Percentiles rank a stretch among this genome's conserved stretches.
Evolutionary conservation across 2,113 vertebrate genomes (phyloP).

Genomic region (Phyllostomus discolor): DNA sequence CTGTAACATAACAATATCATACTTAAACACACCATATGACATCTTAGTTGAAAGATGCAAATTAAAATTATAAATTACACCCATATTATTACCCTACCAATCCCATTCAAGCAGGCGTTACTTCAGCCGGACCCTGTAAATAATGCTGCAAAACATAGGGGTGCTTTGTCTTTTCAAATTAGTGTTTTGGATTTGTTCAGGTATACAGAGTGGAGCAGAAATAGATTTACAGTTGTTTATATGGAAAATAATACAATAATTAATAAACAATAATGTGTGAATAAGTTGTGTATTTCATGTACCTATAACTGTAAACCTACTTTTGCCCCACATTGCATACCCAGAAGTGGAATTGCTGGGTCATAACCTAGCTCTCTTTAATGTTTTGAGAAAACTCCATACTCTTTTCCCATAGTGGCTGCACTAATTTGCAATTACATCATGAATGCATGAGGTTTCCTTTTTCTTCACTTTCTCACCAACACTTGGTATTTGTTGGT

Average conservation of each 20-base stretch:
- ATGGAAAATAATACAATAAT: not conserved
- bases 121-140: not conserved
- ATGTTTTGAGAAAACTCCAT: not conserved
- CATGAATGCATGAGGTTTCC: not conserved
- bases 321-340: not conserved
- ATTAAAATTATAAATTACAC: too few species aligned
- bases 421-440: not conserved
- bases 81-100: too few species aligned
- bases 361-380: not conserved
- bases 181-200: not conserved
- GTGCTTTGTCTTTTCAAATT: not conserved
- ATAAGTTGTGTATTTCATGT: not conserved
- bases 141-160: not conserved
- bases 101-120: too few species aligned
- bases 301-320: not conserved
- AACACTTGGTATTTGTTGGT: not conserved
- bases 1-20: too few species aligned
- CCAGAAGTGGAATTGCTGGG: not conserved
- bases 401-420: not conserved
- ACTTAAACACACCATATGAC: too few species aligned
- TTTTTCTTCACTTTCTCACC: not conserved
- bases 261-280: not conserved
- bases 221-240: not conserved
- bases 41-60: too few species aligned
- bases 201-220: not conserved